Evolutionary conservation across 1,140 invertebrate genomes (phyloP).

Genomic region (Drosophila littoralis): DNA sequence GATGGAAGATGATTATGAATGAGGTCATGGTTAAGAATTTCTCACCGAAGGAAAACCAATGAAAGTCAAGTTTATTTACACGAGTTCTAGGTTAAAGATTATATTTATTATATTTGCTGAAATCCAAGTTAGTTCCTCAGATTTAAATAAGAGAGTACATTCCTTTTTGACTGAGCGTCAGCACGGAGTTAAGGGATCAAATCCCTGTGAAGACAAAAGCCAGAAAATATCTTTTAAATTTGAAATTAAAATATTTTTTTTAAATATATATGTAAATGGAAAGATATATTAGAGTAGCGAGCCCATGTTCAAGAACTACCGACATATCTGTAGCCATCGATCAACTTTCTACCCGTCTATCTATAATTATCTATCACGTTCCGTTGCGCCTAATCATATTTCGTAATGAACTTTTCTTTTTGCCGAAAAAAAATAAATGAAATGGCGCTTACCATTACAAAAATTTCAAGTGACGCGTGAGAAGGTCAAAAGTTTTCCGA

Average conservation of each 20-base stretch:
- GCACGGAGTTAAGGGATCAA: not conserved
- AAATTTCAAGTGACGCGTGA: conserved; percentile 62
- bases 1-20: not conserved
- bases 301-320: not conserved
- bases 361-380: conserved; percentile 3
- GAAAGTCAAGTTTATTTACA: not conserved
- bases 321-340: not conserved
- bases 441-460: conserved; percentile 45
- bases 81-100: not conserved
- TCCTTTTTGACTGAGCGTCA: no score
- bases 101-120: no score
- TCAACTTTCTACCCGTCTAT: not conserved
- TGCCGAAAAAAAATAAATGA: conserved; percentile 21
- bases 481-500: conserved; percentile 62
- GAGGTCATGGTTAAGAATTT: not conserved
- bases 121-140: no score
- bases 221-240: no score
- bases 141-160: no score
- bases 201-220: no score
- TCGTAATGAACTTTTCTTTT: conserved; percentile 11
- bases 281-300: no score
- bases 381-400: conserved; percentile 17
- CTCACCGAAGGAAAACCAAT: no score
- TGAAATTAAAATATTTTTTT: no score
- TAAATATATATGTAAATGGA: no score